These are phyloP conservation scores for Pangasianodon hypophthalmus DNA, from an alignment of 2,113 vertebrate species.

Conservation along the genomic window DNA sequence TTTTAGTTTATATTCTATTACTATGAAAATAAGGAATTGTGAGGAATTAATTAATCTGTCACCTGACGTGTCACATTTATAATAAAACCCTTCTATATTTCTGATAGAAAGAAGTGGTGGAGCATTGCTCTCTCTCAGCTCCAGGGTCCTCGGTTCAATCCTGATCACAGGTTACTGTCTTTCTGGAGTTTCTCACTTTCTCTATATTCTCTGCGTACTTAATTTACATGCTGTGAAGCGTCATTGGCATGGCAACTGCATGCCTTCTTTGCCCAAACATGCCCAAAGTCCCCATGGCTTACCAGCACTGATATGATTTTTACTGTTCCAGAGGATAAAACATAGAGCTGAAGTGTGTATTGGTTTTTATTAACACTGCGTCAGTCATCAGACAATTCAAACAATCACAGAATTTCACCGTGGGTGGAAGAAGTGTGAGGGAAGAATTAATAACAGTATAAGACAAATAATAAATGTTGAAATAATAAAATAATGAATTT, in stretches of 20 bases:
- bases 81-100: not conserved
- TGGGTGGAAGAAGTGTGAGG: not conserved
- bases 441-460: not conserved
- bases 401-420: not conserved
- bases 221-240: not conserved
- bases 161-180: not conserved
- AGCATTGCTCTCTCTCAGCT: not conserved
- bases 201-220: not conserved
- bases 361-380: not conserved
- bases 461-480: not conserved
- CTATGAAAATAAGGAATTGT: not conserved
- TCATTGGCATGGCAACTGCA: not conserved
- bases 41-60: not conserved
- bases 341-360: not conserved
- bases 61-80: not conserved
- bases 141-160: not conserved
- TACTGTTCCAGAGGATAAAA: not conserved
- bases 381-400: not conserved
- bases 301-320: not conserved
- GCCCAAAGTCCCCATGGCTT: not conserved
- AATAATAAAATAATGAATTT: not conserved
- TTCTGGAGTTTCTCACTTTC: not conserved
- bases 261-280: not conserved
- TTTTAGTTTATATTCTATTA: not conserved
- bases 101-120: not conserved